Conservation (phyloP, 2,113 vertebrate species). For the Globicephala melas region DNA sequence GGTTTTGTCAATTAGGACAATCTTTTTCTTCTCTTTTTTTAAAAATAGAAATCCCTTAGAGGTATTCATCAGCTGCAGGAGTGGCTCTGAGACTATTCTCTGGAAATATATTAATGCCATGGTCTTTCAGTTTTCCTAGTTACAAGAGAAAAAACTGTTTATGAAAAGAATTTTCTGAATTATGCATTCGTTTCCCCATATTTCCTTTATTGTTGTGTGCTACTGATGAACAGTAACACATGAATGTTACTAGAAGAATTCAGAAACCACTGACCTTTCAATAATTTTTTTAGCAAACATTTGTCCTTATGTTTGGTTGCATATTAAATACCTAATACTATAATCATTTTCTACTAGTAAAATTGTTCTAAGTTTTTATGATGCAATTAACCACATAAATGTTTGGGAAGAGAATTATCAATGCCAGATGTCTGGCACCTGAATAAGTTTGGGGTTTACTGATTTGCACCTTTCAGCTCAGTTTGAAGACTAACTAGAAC, state of each 20-base stretch:
- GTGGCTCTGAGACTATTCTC: not conserved
- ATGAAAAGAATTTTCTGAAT: not conserved
- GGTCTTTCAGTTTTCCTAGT: not conserved
- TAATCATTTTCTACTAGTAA: slow-evolving; percentile 16
- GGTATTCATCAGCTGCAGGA: not conserved
- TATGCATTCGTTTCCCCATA: not conserved
- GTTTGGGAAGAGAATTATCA: not conserved
- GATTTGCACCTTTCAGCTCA: not conserved
- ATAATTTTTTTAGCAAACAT: not conserved
- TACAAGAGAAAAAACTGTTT: not conserved
- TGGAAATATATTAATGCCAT: not conserved
- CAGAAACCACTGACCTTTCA: slow-evolving; percentile 8
- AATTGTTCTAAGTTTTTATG: not conserved
- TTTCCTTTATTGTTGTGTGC: not conserved
- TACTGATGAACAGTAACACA: not conserved
- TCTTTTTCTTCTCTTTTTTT: not conserved
- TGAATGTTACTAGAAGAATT: slow-evolving; percentile 2
- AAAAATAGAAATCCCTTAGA: not conserved
- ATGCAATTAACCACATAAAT: not conserved
- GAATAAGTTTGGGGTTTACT: not conserved
- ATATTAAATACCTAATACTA: not conserved
- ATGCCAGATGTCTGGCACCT: not conserved
- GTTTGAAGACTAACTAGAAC: not conserved
- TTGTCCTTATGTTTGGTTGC: not conserved
- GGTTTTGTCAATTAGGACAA: not conserved